phyloP scores from a whole-genome alignment of 2,113 vertebrate species.

The Catharus fuscescens region DNA sequence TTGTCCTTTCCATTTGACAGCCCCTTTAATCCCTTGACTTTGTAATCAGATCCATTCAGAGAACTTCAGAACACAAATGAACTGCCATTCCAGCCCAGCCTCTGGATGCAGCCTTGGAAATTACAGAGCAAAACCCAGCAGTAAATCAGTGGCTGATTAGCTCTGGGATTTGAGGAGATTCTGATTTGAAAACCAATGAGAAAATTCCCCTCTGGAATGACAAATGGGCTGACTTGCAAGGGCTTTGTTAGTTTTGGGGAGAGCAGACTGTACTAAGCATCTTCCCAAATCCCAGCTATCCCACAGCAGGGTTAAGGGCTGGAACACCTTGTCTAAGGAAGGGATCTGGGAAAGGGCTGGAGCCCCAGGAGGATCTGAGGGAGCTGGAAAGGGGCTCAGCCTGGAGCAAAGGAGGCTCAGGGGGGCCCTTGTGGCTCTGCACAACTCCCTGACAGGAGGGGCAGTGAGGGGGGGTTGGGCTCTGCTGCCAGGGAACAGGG shows the following conservation, averaged over 20 bases:
- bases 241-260: background rate
- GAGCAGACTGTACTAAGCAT: background rate
- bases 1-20: background rate
- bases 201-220: slow-evolving; percentile 17
- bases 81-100: background rate
- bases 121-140: slow-evolving; percentile 15
- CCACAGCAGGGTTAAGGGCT: background rate
- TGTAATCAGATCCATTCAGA: slow-evolving; percentile 41
- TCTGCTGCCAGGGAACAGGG: background rate
- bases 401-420: background rate
- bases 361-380: background rate
- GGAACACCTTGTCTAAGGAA: background rate
- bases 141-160: slow-evolving; percentile 46
- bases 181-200: slow-evolving; percentile 44
- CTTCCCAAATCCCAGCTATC: background rate
- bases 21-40: background rate
- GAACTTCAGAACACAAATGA: background rate
- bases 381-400: background rate
- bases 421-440: background rate
- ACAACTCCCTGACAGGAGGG: background rate
- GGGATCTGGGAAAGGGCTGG: background rate
- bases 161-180: background rate
- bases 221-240: background rate
- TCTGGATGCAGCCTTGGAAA: slow-evolving; percentile 1
- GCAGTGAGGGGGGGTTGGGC: background rate